These are phyloP conservation scores for Apogon talboti DNA, from an alignment of 2,797 vertebrate genomes.

Conservation along the genomic window DNA sequence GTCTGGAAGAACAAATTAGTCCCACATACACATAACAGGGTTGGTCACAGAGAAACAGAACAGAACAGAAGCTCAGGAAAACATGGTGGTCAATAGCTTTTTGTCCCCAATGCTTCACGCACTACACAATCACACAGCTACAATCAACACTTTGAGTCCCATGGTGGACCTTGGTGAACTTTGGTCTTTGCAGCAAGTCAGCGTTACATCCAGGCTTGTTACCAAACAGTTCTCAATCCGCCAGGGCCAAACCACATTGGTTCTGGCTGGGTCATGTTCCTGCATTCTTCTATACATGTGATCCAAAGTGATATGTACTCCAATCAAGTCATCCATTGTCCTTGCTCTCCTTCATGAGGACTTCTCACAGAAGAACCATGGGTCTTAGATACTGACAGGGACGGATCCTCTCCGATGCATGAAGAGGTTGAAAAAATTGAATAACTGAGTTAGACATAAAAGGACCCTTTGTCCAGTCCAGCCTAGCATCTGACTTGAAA, in stretches of 20 bases:
- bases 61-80: slow-evolving; percentile 8
- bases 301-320: slow-evolving; percentile 65
- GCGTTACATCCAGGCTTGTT: slow-evolving; percentile 34
- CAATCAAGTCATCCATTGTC: slow-evolving; percentile 79
- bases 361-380: slow-evolving; percentile 61
- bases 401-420: slow-evolving; percentile 69
- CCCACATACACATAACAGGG: too few relatives aligned
- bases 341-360: slow-evolving; percentile 53
- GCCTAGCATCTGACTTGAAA: slow-evolving; percentile 78
- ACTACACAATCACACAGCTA: slow-evolving; percentile 16
- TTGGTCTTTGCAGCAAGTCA: slow-evolving; percentile 39
- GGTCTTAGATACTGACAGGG: slow-evolving; percentile 58
- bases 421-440: slow-evolving; percentile 68
- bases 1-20: too few relatives aligned
- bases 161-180: slow-evolving; percentile 43
- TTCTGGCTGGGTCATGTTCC: slow-evolving; percentile 72
- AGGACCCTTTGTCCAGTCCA: slow-evolving; percentile 68
- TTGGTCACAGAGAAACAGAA: slow-evolving; percentile 2
- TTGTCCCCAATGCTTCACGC: slow-evolving; percentile 32
- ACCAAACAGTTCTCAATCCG: slow-evolving; percentile 55
- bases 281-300: slow-evolving; percentile 77
- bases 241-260: slow-evolving; percentile 58
- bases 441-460: slow-evolving; percentile 74
- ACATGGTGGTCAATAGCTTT: slow-evolving; percentile 26
- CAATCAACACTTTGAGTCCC: slow-evolving; percentile 29